These are phyloP conservation scores for Phortica magna DNA, from an alignment of 2,888 invertebrate genomes.

Conservation along the genomic window DNA sequence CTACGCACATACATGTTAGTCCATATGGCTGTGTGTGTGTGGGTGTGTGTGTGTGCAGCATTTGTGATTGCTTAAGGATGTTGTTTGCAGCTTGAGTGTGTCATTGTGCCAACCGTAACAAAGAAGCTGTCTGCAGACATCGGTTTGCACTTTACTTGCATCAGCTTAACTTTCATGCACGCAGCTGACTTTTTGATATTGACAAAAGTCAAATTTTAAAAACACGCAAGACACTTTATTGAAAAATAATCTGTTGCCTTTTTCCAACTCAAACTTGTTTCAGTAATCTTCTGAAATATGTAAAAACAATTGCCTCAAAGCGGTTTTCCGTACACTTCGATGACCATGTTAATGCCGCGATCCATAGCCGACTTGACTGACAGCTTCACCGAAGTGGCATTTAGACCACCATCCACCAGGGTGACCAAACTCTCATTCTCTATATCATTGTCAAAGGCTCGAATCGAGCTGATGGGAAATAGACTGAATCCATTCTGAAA, in stretches of 20 bases:
- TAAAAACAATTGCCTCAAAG: too few species aligned
- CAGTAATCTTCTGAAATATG: too few species aligned
- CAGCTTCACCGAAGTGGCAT: neutral
- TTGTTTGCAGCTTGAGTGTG: neutral
- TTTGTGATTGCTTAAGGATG: neutral
- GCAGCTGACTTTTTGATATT: neutral
- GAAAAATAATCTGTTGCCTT: too few species aligned
- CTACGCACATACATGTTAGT: constrained; percentile 1
- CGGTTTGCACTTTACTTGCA: neutral
- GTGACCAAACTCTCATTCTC: neutral
- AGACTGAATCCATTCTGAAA: neutral
- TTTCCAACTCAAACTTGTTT: too few species aligned
- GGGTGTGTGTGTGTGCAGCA: neutral
- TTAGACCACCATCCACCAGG: neutral
- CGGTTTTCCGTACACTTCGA: neutral
- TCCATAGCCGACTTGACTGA: neutral
- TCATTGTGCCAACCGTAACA: neutral
- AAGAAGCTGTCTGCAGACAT: neutral
- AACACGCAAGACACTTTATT: neutral
- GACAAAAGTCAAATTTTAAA: neutral
- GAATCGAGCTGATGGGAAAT: neutral
- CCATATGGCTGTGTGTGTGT: neutral
- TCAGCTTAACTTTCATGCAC: neutral
- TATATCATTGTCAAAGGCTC: neutral
- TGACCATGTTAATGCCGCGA: neutral